Conservation (phyloP, 2,888 invertebrate genomes). For the Callosobruchus maculatus region DNA sequence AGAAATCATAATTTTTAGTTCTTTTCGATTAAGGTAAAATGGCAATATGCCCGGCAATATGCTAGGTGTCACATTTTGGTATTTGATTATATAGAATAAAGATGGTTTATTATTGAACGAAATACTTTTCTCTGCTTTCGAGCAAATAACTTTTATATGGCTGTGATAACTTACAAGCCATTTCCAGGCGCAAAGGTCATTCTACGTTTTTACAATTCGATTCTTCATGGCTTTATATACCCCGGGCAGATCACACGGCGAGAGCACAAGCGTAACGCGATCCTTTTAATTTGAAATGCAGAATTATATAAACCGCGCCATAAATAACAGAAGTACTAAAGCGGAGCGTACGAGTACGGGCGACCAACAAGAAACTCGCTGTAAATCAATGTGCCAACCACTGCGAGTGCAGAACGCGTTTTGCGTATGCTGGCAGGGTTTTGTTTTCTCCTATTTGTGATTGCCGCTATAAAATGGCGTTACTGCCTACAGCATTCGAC, state of each 20-base stretch:
- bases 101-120: too few relatives aligned
- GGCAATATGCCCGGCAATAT: too few relatives aligned
- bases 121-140: too few relatives aligned
- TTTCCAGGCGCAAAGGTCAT: too few relatives aligned
- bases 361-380: neutral
- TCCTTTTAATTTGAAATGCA: constrained; percentile 28
- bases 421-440: neutral
- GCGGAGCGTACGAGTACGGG: neutral
- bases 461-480: neutral
- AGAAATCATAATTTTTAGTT: too few relatives aligned
- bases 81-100: too few relatives aligned
- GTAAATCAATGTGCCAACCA: neutral
- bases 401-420: neutral
- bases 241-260: neutral
- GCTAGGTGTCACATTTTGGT: too few relatives aligned
- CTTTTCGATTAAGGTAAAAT: too few relatives aligned
- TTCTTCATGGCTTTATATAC: neutral
- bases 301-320: constrained; percentile 26
- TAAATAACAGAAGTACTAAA: constrained; percentile 26
- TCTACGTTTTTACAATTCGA: neutral
- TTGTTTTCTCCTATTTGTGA: neutral
- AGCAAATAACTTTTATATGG: too few relatives aligned
- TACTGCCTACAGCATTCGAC: neutral
- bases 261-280: constrained; percentile 13
- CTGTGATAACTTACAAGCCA: too few relatives aligned